Evolutionary conservation across 2,113 vertebrate genomes (phyloP), one percentile per base, ranked within the genome.

Genomic region (Procavia capensis): DNA sequence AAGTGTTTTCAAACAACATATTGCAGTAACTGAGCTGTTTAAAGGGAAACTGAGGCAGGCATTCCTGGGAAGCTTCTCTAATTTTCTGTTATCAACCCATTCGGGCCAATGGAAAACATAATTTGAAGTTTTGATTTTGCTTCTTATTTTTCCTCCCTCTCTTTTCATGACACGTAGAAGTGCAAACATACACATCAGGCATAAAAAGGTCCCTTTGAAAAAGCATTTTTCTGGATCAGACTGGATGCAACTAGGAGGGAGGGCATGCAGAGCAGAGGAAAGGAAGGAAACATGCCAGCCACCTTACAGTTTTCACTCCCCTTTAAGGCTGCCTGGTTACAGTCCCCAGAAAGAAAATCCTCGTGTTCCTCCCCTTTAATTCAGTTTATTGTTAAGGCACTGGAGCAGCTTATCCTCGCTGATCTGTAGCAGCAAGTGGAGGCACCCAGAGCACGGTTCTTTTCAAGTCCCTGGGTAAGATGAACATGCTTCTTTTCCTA

Each of bases 281-380:
- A 84, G 24, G 79, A 86, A 84, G 70, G 66, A 43, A 86, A 97
- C 50, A 50, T 19, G 91, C 84, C n/a, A 97, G 85, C 88, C 41
- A 10, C 94, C 93, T 93, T 94, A 94, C 97, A 97, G 81, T 97
- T 79, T 92, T 89, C 61, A 86, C 98, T 98, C 90, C 96, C 90
- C 97, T 85, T 96, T 96, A 97, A 97, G 64, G 96, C 98, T 98
- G 98, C 98, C 93, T 97, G 97, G 96, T 97, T 98, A 91, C 98
- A 20, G 89, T 45, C 98, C 81, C 97, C 16, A 95, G 97, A 39
- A 94, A 97, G 94, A 96, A 98, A 97, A 96, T 96, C 94, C 95
- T 97, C 96, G 97, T 90, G 92, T 97, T 93, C 98, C 98, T 98
- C 98, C 98, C 97, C 95, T 95, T 98, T 98, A 98, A 98, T 81